These are phyloP conservation scores for Brachionus rubens DNA, from an alignment of 1,140 invertebrate genomes.

Conservation along the genomic window DNA sequence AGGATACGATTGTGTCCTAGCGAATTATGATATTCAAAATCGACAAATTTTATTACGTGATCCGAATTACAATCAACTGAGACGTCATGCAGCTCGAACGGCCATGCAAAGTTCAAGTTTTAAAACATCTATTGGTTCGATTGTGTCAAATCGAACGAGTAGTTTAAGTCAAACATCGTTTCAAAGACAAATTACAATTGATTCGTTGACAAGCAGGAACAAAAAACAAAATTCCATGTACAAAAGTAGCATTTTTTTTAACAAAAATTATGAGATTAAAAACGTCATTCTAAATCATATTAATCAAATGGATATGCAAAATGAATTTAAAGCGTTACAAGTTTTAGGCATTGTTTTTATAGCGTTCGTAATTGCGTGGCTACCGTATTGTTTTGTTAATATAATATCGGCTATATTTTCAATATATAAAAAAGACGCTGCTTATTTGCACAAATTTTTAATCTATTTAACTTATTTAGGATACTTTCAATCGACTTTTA, in stretches of 20 bases:
- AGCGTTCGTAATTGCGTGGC: slow-evolving; percentile 40
- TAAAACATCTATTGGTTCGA: slow-evolving; percentile 27
- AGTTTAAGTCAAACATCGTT: slow-evolving; percentile 10
- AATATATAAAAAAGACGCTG: neutral
- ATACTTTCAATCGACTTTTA: slow-evolving; percentile 43
- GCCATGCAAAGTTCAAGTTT: neutral
- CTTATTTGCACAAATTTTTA: neutral
- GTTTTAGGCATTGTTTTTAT: slow-evolving; percentile 44
- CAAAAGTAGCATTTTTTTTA: neutral
- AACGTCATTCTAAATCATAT: slow-evolving; percentile 25
- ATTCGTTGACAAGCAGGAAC: neutral
- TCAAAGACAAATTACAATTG: neutral
- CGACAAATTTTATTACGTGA: neutral
- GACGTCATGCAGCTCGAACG: neutral
- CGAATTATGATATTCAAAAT: neutral
- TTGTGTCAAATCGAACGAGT: neutral
- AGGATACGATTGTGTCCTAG: neutral
- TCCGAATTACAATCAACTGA: neutral
- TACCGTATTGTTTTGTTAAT: slow-evolving; percentile 38
- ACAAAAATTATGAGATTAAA: slow-evolving; percentile 30
- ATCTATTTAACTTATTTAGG: slow-evolving; percentile 35
- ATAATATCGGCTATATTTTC: slow-evolving; percentile 27
- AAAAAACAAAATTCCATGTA: neutral
- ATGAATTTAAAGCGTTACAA: slow-evolving; percentile 22
- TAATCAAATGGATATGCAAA: slow-evolving; percentile 35